Base-by-base conservation (phyloP, 1,140 invertebrate species). In the Zaprionus vittiger region DNA sequence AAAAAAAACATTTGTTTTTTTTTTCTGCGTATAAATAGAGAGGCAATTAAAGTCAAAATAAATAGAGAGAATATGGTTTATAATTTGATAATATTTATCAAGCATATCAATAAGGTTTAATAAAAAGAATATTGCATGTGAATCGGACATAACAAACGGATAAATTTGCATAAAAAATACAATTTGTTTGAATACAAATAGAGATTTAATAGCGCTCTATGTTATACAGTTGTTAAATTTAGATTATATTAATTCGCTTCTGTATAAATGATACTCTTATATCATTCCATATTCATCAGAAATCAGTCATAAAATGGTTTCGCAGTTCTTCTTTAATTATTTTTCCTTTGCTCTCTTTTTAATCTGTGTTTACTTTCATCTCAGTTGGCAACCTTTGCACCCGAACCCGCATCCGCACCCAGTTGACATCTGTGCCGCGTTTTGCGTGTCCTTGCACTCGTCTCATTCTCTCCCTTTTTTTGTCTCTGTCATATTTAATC, bases 401-500 rank as follows among this genome's bases (percentile, higher is more conserved):
- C 20, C 14, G 2, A 26, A 9, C 14, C 54, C 63, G 14, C 22
- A 14, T 37, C 4, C 26, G 0, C 28, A 52, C 41, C 54, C 52
- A 44, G 14, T 49, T 52, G 5, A 52, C 47, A 52, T 52, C 47
- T 52, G 47, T n/a, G 47, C 2, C 47, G 15, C 47, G 20, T 11
- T 72, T 47, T 34, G 28, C 38, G 26, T 24, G 41, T 63, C 59
- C 66, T 62, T 70, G 66, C 31, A 75, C 22, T 26, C 41, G 44
- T 41, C 15, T 17, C 55, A 28, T 57, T 20, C 7, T 5, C 41
- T 41, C 26, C 20, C n/a, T 31, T 66, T 28, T 5, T 56, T 49
- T 49, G 34, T 64, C 57, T 59, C 34, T 24, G 38, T 81, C 75
- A 81, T 68, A 84, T 89, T 89, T 89, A 89, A 89, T 89, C 84